Evolutionary conservation across 1,140 invertebrate genomes (phyloP).

Genomic region (Micrasema minimum): DNA sequence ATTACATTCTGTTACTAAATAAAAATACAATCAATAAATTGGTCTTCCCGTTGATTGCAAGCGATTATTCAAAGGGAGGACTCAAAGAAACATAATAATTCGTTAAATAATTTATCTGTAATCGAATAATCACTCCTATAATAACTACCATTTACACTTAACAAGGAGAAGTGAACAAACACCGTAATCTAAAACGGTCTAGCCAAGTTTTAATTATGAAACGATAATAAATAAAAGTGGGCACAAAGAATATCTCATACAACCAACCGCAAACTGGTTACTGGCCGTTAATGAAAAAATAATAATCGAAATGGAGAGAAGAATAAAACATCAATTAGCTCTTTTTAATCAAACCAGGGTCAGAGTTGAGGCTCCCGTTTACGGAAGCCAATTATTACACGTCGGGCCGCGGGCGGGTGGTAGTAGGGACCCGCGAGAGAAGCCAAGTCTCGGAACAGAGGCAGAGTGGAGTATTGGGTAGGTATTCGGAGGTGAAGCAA

Average conservation of each 20-base stretch:
- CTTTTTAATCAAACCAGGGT: conserved; percentile 45
- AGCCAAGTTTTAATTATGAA: conserved; percentile 48
- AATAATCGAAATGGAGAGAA: conserved; percentile 44
- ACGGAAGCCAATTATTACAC: conserved; percentile 52
- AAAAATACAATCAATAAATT: too few species aligned
- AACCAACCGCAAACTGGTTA: conserved; percentile 38
- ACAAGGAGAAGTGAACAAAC: conserved; percentile 39
- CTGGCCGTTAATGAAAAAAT: conserved; percentile 42
- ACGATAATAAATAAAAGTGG: conserved; percentile 34
- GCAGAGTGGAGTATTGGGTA: too few species aligned
- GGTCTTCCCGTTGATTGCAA: too few species aligned
- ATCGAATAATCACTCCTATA: conserved; percentile 40
- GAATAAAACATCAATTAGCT: conserved; percentile 47
- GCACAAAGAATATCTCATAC: conserved; percentile 33
- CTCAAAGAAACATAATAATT: too few species aligned
- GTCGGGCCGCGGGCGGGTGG: conserved; percentile 2
- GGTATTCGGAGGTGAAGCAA: not conserved
- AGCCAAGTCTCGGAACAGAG: too few species aligned
- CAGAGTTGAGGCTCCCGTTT: conserved; percentile 52
- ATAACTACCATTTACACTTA: conserved; percentile 38
- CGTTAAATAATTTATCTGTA: conserved; percentile 29
- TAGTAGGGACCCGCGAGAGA: too few species aligned
- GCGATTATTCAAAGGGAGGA: too few species aligned
- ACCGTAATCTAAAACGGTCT: conserved; percentile 39
- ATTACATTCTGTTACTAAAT: too few species aligned